Evolutionary conservation across 2,797 vertebrate species (phyloP).

Genomic region (Gila robusta): DNA sequence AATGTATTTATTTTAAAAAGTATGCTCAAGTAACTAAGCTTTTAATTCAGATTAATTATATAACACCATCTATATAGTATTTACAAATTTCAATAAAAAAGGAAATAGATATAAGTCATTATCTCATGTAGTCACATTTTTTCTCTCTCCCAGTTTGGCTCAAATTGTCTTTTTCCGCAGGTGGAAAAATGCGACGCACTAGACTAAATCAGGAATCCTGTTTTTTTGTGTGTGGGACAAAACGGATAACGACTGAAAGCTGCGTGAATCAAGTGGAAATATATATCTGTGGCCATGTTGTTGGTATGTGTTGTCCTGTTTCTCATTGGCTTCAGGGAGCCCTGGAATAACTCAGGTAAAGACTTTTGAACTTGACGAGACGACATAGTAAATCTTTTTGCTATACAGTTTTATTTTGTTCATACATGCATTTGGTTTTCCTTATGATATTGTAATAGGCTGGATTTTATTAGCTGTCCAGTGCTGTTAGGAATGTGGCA

Average conservation of each 20-base stretch:
- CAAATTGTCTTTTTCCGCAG: conserved; percentile 67
- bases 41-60: not conserved
- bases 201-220: not conserved
- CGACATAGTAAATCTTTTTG: not conserved
- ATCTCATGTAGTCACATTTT: not conserved
- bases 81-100: not conserved
- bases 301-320: conserved; percentile 37
- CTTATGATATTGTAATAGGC: not conserved
- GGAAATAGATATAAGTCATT: not conserved
- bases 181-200: conserved; percentile 67
- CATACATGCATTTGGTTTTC: not conserved
- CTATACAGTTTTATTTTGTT: not conserved
- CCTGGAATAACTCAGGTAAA: conserved; percentile 55
- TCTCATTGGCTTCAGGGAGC: conserved; percentile 29
- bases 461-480: not conserved
- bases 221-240: not conserved
- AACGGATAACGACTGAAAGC: not conserved
- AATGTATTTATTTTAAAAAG: not conserved
- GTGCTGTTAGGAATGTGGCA: not conserved
- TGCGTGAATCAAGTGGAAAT: not conserved
- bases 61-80: not conserved
- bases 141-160: conserved; percentile 10
- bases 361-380: not conserved
- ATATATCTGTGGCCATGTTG: conserved; percentile 18
- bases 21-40: not conserved